These are phyloP conservation scores for Rhizoglyphus robini DNA, from an alignment of 1,140 invertebrate species.

Conservation along the genomic window DNA sequence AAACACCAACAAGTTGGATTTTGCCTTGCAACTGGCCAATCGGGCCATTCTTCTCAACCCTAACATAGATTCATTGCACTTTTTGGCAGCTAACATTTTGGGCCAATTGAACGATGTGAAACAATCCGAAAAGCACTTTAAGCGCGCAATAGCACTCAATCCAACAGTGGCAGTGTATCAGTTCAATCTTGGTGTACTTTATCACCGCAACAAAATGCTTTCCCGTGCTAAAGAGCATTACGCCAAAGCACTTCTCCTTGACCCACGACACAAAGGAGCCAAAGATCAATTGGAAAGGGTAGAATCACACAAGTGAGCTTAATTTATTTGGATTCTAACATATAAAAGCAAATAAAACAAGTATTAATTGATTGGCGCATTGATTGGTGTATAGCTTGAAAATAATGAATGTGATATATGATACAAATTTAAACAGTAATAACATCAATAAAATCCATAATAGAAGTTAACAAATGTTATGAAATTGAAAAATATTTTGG, in stretches of 20 bases:
- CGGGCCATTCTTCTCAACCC: constrained; percentile 53
- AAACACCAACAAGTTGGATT: constrained; percentile 51
- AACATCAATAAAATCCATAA: too few species aligned
- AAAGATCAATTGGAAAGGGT: constrained; percentile 47
- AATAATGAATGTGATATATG: too few species aligned
- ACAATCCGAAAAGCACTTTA: constrained; percentile 65
- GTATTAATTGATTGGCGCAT: too few species aligned
- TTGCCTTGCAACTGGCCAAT: constrained; percentile 52
- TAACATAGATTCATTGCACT: constrained; percentile 57
- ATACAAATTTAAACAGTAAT: too few species aligned
- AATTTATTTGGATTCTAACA: background rate
- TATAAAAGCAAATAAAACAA: too few species aligned
- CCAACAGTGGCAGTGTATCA: constrained; percentile 55
- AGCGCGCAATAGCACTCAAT: constrained; percentile 53
- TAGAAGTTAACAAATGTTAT: too few species aligned
- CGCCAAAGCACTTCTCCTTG: constrained; percentile 51
- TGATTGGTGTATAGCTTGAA: too few species aligned
- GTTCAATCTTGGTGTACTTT: constrained; percentile 81
- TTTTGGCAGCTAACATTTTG: constrained; percentile 71
- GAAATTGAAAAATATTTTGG: too few species aligned
- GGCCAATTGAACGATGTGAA: constrained; percentile 62
- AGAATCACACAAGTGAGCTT: background rate
- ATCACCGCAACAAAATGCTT: constrained; percentile 77
- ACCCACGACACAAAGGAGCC: constrained; percentile 50
- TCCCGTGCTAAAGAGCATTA: constrained; percentile 59